phyloP scores from a whole-genome alignment of 2,113 vertebrate genomes.

The Deroptyus accipitrinus region DNA sequence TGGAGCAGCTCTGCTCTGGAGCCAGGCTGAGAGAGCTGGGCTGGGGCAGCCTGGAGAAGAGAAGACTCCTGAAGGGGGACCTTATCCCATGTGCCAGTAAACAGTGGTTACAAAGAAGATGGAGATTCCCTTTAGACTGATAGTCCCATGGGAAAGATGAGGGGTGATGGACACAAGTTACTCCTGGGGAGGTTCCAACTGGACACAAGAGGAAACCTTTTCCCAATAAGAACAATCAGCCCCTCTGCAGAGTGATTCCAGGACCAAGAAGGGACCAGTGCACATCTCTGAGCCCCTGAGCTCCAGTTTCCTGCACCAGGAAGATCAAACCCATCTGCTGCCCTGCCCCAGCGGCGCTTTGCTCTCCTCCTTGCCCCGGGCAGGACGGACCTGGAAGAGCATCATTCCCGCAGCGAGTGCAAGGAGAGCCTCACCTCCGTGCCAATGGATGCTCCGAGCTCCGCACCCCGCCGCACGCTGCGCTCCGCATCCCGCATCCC shows the following conservation, averaged over 20 bases:
- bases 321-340: accelerated
- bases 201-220: background rate
- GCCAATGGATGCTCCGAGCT: background rate
- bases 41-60: background rate
- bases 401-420: background rate
- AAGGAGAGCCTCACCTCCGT: background rate
- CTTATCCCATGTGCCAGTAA: background rate
- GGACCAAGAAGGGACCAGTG: background rate
- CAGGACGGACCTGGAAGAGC: background rate
- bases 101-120: background rate
- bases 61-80: background rate
- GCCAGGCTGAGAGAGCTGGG: background rate
- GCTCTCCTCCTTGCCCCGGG: background rate
- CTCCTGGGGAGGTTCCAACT: background rate
- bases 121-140: background rate
- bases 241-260: too few relatives aligned
- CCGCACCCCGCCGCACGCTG: accelerated
- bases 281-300: background rate
- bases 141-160: background rate
- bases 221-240: background rate
- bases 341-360: background rate
- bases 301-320: background rate
- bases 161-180: background rate
- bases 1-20: background rate
- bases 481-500: background rate